phyloP scores from a whole-genome alignment of 2,797 vertebrate genomes.

The Macropodus opercularis region DNA sequence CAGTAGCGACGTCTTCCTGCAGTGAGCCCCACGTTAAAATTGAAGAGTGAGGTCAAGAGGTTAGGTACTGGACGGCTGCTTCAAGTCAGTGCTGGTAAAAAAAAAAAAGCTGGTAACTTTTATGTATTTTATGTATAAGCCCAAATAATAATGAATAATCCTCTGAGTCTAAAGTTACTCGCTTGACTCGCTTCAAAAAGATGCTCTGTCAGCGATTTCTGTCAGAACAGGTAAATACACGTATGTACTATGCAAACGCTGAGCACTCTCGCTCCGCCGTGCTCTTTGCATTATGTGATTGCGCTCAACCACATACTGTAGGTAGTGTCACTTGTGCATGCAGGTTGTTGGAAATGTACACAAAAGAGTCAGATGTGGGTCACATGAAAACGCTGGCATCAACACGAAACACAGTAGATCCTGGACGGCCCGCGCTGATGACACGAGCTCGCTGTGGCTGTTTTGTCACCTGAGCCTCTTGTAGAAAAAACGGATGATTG shows the following conservation, averaged over 20 bases:
- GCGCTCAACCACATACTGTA: constrained; percentile 19
- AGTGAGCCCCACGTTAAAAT: background rate
- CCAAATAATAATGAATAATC: no score
- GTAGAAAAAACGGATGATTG: constrained; percentile 41
- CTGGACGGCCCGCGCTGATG: no score
- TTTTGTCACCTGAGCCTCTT: constrained; percentile 45
- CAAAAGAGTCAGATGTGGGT: constrained; percentile 41
- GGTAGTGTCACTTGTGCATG: constrained; percentile 9
- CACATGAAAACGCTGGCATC: constrained; percentile 6
- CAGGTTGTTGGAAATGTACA: constrained; percentile 43
- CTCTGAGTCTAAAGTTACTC: background rate
- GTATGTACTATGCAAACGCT: background rate
- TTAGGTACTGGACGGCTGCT: background rate
- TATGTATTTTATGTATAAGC: no score
- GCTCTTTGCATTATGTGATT: background rate
- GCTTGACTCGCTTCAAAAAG: background rate
- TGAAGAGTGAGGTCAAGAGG: background rate
- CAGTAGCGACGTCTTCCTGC: constrained; percentile 1
- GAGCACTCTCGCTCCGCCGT: constrained; percentile 7
- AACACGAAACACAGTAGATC: constrained; percentile 38
- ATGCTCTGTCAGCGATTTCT: background rate
- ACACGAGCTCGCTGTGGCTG: constrained; percentile 16
- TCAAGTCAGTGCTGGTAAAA: background rate
- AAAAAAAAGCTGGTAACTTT: no score
- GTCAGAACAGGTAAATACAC: background rate